Evolutionary conservation across 1,140 invertebrate species (phyloP), one percentile per base, ranked within the genome.

Genomic region (Aphidius gifuensis): DNA sequence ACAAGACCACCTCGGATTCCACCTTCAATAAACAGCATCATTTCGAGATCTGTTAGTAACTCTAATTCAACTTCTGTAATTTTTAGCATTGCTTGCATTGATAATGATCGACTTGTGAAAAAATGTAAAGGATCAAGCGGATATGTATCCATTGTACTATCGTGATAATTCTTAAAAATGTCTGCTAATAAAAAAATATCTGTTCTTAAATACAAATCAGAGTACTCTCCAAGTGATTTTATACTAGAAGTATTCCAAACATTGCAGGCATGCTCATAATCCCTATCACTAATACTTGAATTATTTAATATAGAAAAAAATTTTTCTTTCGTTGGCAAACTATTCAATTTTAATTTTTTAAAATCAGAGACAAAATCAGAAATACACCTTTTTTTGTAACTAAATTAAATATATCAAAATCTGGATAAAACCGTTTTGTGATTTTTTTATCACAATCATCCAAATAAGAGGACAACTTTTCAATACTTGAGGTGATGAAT

Each of bases 151-250:
- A 67, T 48, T 54, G 61, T 65, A 32, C 16, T 61, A 40, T 68
- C 60, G 64, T 77, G 43, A 69, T 80, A 83, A 68, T 81, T 79
- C 74, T 83, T 78, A 71, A 84, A 83, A 32, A 84, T 68, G 71
- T 83, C 80, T 6, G 71, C 73, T 23, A 58, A 51, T 5, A 60
- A 42, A 40, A 61, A 9, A n/a, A 61, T 42, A 46, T 61, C 59
- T 1, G 59, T 61, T 6, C 44, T 44, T 9, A 54, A 54, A 42
- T 53, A 61, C 8, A 61, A 8, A 44, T 61, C 43, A 4, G 16
- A 61, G 7, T 61, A 61, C 7, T 61, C 59, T 6, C 55, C 50
- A 4, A 79, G 9, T 23, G 50, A 53, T 6, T 39, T 38, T 23
- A 61, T 54, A 39, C 45, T 11, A 46, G 54, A 54, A 7, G n/a